Base-by-base conservation (phyloP, 2,113 vertebrate species). In the Grammomys dolichurus region DNA sequence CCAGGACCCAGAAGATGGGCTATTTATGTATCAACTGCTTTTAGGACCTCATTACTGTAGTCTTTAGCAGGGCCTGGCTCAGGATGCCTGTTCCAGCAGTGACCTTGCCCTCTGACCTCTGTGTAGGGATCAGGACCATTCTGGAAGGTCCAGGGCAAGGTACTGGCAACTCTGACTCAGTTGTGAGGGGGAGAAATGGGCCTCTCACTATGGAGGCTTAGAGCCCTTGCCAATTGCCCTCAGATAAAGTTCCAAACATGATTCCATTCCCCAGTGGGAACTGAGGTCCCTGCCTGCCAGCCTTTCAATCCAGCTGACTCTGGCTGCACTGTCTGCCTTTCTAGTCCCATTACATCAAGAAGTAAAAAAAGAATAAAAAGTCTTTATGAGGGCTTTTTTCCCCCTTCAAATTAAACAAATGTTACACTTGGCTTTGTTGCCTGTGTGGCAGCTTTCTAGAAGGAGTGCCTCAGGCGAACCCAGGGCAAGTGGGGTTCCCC, bases 361-460 rank as follows among this genome's bases (percentile, higher is more conserved):
- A 67, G 31, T 33, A 36, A 86, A 51, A 51, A 67, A 51, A 67
- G 43, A 90, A 33, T 36, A 17, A 93, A 94, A 88, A 36, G 58
- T 13, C 73, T 95, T 95, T 84, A 82, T 91, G 67, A 94, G 28
- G 58, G 11, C 46, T 65, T 77, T 70, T 72, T 75, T 7, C 5
- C 0, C 58, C 14, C 16, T 58, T 22, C 77, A 95, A 89, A 95
- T 95, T 95, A 97, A 95, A 92, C 90, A 95, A 89, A 96, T 93
- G 93, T 91, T 91, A 91, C 3, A 26, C 51, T 89, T 82, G 76
- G 46, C 67, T 81, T 81, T 86, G 40, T 84, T 92, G 90, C 51
- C 60, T 70, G 70, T 51, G 28, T 75, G 93, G 75, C 87, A 76
- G n/a, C 43, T 48, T 95, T 94, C 75, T 81, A 85, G 92, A 96